Conservation (phyloP, 1,140 invertebrate species). For the Tribolium castaneum region DNA sequence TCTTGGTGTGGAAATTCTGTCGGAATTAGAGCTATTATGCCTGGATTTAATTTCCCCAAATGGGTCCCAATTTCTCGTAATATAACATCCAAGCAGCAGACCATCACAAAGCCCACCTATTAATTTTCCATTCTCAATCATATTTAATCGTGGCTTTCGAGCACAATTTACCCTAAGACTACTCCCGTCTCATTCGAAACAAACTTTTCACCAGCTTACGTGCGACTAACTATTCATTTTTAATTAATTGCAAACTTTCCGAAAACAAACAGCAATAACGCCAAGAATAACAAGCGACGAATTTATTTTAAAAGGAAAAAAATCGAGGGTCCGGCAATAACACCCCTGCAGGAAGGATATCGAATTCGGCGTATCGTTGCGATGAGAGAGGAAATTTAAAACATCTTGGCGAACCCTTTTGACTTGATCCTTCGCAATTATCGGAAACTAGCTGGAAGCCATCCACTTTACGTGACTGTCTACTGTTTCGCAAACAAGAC, state of each 20-base stretch:
- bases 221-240: background rate
- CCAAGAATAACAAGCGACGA: background rate
- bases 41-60: too few species aligned
- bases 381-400: background rate
- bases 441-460: slow-evolving; percentile 15
- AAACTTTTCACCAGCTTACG: background rate
- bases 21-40: too few species aligned
- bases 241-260: background rate
- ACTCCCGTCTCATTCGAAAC: too few species aligned
- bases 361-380: background rate
- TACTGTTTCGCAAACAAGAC: slow-evolving; percentile 22
- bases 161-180: background rate
- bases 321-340: background rate
- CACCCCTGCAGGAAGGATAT: background rate
- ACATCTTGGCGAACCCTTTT: background rate
- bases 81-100: background rate
- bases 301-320: background rate
- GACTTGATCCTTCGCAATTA: slow-evolving; percentile 19
- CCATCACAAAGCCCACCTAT: background rate
- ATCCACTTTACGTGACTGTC: slow-evolving; percentile 13
- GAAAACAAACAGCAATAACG: background rate
- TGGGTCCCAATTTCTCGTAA: too few species aligned
- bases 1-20: too few species aligned
- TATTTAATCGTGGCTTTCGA: background rate
- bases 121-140: background rate